Conservation (phyloP, 2,797 vertebrate genomes). For the Pipistrellus pygmaeus region DNA sequence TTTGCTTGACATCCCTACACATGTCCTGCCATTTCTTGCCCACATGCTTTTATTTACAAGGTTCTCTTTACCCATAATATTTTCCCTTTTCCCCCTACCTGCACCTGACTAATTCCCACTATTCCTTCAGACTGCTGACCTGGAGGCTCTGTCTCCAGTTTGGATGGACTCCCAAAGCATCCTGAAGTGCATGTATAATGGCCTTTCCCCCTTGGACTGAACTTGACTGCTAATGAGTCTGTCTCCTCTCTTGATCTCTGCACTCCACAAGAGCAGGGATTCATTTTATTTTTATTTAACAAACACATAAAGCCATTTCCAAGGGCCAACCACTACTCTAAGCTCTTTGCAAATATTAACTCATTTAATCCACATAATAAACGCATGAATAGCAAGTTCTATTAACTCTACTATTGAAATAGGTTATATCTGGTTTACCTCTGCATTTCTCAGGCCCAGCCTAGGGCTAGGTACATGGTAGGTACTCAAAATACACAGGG, state of each 20-base stretch:
- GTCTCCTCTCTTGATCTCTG: background rate
- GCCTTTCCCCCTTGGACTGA: background rate
- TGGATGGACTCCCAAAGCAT: background rate
- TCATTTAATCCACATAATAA: constrained; percentile 30
- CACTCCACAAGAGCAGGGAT: background rate
- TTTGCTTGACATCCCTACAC: background rate
- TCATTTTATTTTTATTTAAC: constrained; percentile 58
- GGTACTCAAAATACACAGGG: background rate
- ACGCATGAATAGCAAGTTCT: background rate
- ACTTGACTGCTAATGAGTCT: constrained; percentile 5
- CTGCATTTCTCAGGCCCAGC: background rate
- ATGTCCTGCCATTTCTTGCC: background rate
- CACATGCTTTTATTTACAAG: background rate
- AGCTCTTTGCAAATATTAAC: constrained; percentile 26
- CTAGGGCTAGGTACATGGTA: background rate
- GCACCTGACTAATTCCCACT: background rate
- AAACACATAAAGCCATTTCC: constrained; percentile 1
- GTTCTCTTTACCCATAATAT: background rate
- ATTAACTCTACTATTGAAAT: background rate
- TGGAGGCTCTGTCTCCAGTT: background rate
- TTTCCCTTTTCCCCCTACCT: background rate
- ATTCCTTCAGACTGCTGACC: background rate
- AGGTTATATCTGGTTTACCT: background rate
- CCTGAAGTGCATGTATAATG: background rate
- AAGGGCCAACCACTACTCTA: background rate